Percentiles rank a stretch among this genome's conserved stretches.
Conservation (phyloP, 92 coral and sea anemone species). For the Porites cylindrica region DNA sequence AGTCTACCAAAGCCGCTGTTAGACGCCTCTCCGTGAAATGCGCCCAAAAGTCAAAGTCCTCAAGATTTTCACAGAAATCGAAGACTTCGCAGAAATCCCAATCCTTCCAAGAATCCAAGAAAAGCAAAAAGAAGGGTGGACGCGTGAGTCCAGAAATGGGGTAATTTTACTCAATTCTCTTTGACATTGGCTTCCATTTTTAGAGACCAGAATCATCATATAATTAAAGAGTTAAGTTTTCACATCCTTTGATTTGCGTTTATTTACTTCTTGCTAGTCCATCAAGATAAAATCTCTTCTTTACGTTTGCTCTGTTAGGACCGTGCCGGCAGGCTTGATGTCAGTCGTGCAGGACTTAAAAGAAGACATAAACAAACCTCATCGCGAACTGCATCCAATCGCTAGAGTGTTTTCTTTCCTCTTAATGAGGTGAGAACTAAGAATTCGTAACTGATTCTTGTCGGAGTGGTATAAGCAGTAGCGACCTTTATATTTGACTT, state of each 20-base stretch:
- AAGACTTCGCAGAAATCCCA: neutral
- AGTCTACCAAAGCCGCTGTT: constrained; percentile 63
- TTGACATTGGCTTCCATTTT: neutral
- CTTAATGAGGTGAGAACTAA: constrained; percentile 68
- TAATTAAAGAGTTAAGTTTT: no score
- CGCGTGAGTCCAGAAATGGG: constrained; percentile 7
- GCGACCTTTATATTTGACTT: neutral
- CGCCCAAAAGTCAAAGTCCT: constrained; percentile 13
- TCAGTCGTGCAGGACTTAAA: constrained; percentile 25
- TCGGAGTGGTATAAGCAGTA: neutral
- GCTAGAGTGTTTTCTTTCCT: constrained; percentile 62
- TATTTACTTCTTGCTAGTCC: neutral
- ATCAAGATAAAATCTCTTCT: neutral
- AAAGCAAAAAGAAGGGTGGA: neutral
- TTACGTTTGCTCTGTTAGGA: neutral
- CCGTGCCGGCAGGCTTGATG: constrained; percentile 30
- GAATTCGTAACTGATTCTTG: neutral
- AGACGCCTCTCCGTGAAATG: constrained; percentile 70
- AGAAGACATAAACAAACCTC: constrained; percentile 76
- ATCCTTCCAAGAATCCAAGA: neutral
- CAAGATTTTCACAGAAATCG: neutral
- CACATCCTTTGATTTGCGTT: no score
- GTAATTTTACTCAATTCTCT: neutral
- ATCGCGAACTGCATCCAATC: constrained; percentile 59
- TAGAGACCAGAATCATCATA: no score